Percentiles rank a stretch among this genome's conserved stretches.
Conservation (phyloP, 2,888 invertebrate species). For the Holacanthella duospinosa region DNA sequence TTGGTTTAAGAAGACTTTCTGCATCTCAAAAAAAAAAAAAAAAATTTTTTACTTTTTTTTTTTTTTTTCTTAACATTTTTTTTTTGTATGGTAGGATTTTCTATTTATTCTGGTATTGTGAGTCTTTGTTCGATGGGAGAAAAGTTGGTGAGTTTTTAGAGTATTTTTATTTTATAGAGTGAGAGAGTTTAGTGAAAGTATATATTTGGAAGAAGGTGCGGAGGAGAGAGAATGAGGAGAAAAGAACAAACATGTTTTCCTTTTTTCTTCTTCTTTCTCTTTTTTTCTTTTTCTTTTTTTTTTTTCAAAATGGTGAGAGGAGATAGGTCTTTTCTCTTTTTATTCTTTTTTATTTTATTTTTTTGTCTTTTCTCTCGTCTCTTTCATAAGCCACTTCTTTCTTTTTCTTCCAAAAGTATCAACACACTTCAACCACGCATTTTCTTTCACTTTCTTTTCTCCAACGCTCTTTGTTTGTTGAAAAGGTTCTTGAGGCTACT, state of each 20-base stretch:
- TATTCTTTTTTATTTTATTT: not conserved
- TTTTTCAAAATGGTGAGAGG: not conserved
- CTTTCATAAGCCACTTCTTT: constrained; percentile 8
- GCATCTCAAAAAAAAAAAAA: too few relatives aligned
- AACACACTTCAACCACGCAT: not conserved
- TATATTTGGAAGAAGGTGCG: not conserved
- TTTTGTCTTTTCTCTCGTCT: not conserved
- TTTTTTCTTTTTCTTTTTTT: not conserved
- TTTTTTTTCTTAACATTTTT: too few relatives aligned
- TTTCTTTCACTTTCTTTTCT: constrained; percentile 4
- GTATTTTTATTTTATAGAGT: constrained; percentile 3
- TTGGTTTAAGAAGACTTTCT: too few relatives aligned
- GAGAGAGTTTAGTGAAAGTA: not conserved
- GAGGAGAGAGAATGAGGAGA: not conserved
- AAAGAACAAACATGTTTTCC: constrained; percentile 12
- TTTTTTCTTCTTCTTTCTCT: not conserved
- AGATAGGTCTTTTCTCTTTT: constrained; percentile 1
- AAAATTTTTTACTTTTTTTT: too few relatives aligned
- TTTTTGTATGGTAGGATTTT: too few relatives aligned
- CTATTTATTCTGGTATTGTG: constrained; percentile 2
- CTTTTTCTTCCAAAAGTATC: constrained; percentile 3
- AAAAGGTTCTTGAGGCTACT: constrained; percentile 10
- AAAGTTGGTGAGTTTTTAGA: not conserved
- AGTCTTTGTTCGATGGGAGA: not conserved
- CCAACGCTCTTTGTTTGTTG: not conserved